Evolutionary conservation across 2,113 vertebrate species (phyloP).

Genomic region (Ptilonorhynchus violaceus): DNA sequence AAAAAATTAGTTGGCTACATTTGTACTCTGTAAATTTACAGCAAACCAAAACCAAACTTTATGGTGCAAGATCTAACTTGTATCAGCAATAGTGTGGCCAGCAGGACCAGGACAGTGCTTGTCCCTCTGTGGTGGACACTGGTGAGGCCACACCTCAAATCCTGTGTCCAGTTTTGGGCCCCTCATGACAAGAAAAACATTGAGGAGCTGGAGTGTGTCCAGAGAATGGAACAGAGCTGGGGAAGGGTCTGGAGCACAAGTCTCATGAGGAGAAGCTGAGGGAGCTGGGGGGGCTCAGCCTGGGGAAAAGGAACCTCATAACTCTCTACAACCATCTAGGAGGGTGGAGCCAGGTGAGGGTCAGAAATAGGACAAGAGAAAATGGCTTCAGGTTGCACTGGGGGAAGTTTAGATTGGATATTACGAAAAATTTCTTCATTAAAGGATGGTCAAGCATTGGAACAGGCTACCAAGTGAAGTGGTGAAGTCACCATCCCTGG

Average conservation of each 20-base stretch:
- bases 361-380: background rate
- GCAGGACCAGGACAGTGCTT: background rate
- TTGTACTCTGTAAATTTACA: background rate
- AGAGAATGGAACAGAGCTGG: fast-evolving
- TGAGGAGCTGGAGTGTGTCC: fast-evolving
- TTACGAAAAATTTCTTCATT: background rate
- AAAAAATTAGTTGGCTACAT: background rate
- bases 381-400: background rate
- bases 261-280: background rate
- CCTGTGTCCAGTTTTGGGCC: too few species aligned
- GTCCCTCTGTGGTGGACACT: background rate
- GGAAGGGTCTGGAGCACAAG: background rate
- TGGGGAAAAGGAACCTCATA: background rate
- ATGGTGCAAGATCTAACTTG: background rate
- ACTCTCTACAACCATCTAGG: background rate
- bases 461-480: background rate
- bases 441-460: background rate
- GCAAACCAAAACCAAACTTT: background rate
- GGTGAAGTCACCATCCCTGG: background rate
- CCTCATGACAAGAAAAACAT: background rate
- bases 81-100: background rate
- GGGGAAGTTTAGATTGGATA: background rate
- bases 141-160: background rate
- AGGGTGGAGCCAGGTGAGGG: fast-evolving
- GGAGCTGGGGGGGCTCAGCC: background rate